Evolutionary conservation across 2,797 vertebrate species (phyloP).

Genomic region (Brachymystax lenok): DNA sequence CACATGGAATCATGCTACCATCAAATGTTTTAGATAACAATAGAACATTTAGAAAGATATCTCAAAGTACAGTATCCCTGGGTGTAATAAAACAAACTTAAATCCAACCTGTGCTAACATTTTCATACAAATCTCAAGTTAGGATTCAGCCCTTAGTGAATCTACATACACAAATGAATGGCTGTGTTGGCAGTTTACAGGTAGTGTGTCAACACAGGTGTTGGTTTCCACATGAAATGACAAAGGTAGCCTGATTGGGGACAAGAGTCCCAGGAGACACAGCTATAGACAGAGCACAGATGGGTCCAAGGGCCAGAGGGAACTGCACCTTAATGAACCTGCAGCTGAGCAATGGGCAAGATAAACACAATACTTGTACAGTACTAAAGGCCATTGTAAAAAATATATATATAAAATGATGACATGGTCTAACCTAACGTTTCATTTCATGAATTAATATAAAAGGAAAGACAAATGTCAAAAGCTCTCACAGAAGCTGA

Average conservation of each 20-base stretch:
- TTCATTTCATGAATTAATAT: slow-evolving; percentile 52
- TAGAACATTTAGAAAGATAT: slow-evolving; percentile 33
- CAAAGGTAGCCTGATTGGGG: slow-evolving; percentile 77
- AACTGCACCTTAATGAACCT: slow-evolving; percentile 80
- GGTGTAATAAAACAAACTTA: background rate
- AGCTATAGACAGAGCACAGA: slow-evolving; percentile 78
- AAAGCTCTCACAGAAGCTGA: slow-evolving; percentile 64
- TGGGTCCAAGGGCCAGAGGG: slow-evolving; percentile 78
- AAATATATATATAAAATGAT: slow-evolving; percentile 34
- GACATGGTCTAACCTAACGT: background rate
- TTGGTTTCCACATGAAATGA: slow-evolving; percentile 78
- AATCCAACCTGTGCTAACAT: background rate
- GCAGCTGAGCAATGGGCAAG: slow-evolving; percentile 79
- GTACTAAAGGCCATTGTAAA: slow-evolving; percentile 59
- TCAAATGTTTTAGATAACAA: slow-evolving; percentile 58
- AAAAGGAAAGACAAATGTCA: slow-evolving; percentile 68
- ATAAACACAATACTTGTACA: slow-evolving; percentile 76
- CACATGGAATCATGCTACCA: slow-evolving; percentile 39
- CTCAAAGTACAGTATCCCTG: background rate
- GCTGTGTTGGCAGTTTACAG: slow-evolving; percentile 69
- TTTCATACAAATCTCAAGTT: background rate
- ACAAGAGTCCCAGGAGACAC: slow-evolving; percentile 60
- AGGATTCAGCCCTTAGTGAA: background rate
- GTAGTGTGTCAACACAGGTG: slow-evolving; percentile 78
- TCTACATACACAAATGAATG: slow-evolving; percentile 64